These are phyloP conservation scores for Rhynchotus rufescens DNA, from an alignment of 2,797 vertebrate species.

Conservation along the genomic window DNA sequence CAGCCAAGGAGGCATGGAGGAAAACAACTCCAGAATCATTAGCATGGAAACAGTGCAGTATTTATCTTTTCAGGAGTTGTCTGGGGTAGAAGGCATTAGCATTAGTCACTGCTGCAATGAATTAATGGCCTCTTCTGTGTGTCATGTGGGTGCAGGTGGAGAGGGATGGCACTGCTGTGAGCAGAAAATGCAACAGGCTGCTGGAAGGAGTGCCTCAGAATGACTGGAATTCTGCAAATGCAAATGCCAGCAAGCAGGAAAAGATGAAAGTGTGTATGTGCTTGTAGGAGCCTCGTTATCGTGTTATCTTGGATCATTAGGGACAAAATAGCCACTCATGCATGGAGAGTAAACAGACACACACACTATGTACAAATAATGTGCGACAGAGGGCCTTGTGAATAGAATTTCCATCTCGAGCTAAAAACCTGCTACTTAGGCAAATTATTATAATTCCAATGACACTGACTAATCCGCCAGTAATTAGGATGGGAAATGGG, in stretches of 20 bases:
- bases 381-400: neutral
- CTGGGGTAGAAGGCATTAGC: neutral
- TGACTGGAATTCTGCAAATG: neutral
- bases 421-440: slow-evolving; percentile 59
- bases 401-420: slow-evolving; percentile 37
- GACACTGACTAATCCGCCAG: slow-evolving; percentile 61
- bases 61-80: neutral
- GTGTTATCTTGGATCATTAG: slow-evolving; percentile 52
- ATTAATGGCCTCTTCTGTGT: neutral
- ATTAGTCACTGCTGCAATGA: neutral
- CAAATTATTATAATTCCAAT: slow-evolving; percentile 69
- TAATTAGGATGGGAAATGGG: slow-evolving; percentile 72
- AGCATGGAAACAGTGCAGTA: neutral
- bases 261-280: neutral
- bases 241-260: neutral
- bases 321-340: slow-evolving; percentile 47
- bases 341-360: slow-evolving; percentile 52
- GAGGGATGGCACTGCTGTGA: rapidly evolving
- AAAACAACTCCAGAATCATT: neutral
- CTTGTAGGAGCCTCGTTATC: slow-evolving; percentile 52
- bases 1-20: neutral
- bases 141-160: rapidly evolving
- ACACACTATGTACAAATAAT: slow-evolving; percentile 48
- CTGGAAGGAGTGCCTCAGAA: neutral
- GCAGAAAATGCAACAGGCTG: neutral